Percentiles rank a stretch among this genome's conserved stretches.
These are phyloP conservation scores for Lepidocyrtoides sp. DNA, from an alignment of 2,888 invertebrate genomes.

Conservation along the genomic window DNA sequence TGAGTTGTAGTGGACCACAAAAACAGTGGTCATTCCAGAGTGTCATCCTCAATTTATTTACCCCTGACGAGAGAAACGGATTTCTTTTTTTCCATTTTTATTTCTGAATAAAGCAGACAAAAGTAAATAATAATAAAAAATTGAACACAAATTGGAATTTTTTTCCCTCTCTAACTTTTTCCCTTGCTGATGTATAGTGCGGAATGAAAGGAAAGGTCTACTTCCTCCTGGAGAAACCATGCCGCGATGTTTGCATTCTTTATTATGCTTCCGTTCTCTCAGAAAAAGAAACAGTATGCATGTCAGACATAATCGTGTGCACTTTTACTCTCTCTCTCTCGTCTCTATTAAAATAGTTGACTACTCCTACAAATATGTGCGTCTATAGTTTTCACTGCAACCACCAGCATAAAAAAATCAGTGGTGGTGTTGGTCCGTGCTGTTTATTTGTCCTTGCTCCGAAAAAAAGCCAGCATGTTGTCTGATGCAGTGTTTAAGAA, in stretches of 20 bases:
- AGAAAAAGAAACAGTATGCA: background rate
- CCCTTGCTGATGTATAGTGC: no score
- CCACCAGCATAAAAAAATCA: constrained; percentile 36
- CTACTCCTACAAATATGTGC: no score
- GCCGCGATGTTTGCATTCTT: constrained; percentile 20
- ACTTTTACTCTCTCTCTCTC: constrained; percentile 19
- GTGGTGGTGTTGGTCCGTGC: constrained; percentile 18
- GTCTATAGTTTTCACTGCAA: no score
- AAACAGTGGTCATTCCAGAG: constrained; percentile 66
- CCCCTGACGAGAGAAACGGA: constrained; percentile 36
- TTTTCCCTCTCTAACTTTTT: constrained; percentile 30
- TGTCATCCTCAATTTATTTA: constrained; percentile 69
- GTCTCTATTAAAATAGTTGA: no score
- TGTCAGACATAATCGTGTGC: background rate
- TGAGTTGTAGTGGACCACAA: background rate
- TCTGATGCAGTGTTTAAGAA: background rate
- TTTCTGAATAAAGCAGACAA: background rate
- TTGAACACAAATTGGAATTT: constrained; percentile 66
- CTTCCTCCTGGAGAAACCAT: background rate
- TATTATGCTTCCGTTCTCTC: background rate
- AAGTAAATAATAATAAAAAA: constrained; percentile 60
- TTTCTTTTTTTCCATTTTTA: background rate
- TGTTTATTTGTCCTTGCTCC: background rate
- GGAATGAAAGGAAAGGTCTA: background rate
- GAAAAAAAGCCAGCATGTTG: background rate